Evolutionary conservation across 2,888 invertebrate species (phyloP), one percentile per base, ranked within the genome.

Genomic region (Cheilosia vulpina): DNA sequence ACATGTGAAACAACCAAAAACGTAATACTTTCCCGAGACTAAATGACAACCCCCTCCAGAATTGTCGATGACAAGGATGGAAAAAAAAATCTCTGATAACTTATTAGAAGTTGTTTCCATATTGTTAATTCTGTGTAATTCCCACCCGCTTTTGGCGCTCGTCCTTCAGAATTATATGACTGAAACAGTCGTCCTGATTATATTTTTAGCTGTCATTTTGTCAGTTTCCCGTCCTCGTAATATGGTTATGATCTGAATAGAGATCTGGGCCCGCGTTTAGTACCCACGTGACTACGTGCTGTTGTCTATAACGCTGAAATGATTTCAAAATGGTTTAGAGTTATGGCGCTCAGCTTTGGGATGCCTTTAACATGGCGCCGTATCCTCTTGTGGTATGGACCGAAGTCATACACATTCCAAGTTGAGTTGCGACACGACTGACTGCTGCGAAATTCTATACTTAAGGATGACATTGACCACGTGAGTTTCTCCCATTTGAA

Each of bases 161-260:
- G 80, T 55, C 63, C 55, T 69, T 76, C 21, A 65, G 47, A n/a
- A 52, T 79, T 19, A 21, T 17, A 77, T 50, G 77, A 66, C 77
- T 71, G 69, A 71, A 77, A 34, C 71, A 71, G 57, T 82, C 65
- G 47, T 82, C 13, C 21, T 77, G 60, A 77, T 77, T 82, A 57
- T 31, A 45, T 55, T 55, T 75, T 41, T 41, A 38, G 21, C 17
- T n/a, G 27, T 19, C 24, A 57, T 50, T 75, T 69, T 9, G 63
- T 24, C 11, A 43, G 69, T 52, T 63, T 34, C n/a, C 38, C 13
- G 50, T 66, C 34, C 62, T 72, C 69, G 57, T 55, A 55, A 69
- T 58, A 69, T 53, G 45, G 60, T 34, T 7, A 72, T 57, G 53
- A 77, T 57, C 47, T 13, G 45, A 27, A 24, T 21, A 50, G 31